Base-by-base conservation (phyloP, 2,113 vertebrate genomes). In the Aphelocoma coerulescens region DNA sequence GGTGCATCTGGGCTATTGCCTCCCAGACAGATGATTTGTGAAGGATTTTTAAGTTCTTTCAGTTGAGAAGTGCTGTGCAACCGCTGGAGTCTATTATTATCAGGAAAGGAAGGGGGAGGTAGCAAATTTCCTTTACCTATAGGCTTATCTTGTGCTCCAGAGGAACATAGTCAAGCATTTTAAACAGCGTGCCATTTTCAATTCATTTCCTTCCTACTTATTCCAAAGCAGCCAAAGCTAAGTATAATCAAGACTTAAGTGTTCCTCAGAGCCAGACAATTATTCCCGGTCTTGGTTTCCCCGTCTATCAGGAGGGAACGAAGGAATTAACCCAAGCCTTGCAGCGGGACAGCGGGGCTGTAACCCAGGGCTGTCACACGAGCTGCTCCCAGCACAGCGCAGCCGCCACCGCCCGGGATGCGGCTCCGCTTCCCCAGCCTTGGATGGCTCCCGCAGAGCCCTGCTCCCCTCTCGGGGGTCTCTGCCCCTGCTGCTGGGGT, bases 191-290 rank as follows among this genome's bases (percentile, higher is more conserved):
- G 76, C 73, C 89, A 55, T 92, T 93, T 91, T 80, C 81, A 92
- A 87, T 93, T 92, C 91, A 87, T 91, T 96, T 91, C 86, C 91
- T 96, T 77, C 92, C 91, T 95, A 85, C 95, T 94, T 94, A 94
- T 75, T 91, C 91, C 86, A 89, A 88, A 91, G 83, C 83, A 96
- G 85, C 48, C 95, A 73, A 95, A 94, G 92, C 88, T 84, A 82
- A 95, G 88, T 78, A 89, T 92, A 94, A 91, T 94, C 88, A 95
- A 89, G 91, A 87, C 94, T 93, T 93, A 96, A 96, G 77, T 81
- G 62, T 76, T 94, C 91, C 88, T 95, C 32, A 61, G 84, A 96
- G 91, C 68, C 89, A 93, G 80, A 72, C 83, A 87, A 88, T 96
- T 96, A 94, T 78, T 68, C 33, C 61, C 3, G 11, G 76, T 86